A percentile compares a stretch with the other conserved stretches of the same genome.
phyloP scores from a whole-genome alignment of 2,888 invertebrate genomes.

The Drosophila ustulata region DNA sequence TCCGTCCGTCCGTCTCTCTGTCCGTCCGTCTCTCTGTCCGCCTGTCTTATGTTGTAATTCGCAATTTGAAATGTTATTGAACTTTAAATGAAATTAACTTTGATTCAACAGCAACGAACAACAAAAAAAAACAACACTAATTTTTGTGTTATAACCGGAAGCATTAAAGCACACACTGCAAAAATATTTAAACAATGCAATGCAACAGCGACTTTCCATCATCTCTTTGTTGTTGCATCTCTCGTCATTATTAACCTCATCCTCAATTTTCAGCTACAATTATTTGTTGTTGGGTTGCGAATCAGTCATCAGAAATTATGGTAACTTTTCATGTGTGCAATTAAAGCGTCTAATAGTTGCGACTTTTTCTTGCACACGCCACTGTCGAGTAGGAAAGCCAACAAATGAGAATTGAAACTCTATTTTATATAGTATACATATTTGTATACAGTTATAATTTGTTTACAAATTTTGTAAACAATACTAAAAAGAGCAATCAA shows the following conservation, averaged over 20 bases:
- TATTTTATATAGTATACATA: neutral
- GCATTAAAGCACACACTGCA: conserved; percentile 40
- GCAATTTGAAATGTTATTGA: conserved; percentile 82
- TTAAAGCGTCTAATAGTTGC: conserved; percentile 23
- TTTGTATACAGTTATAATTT: no score
- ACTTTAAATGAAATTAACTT: conserved; percentile 76
- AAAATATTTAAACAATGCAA: conserved; percentile 65
- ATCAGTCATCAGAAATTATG: conserved; percentile 19
- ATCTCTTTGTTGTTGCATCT: conserved; percentile 30
- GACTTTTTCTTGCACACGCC: neutral
- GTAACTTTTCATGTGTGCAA: conserved; percentile 20
- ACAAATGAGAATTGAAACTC: conserved; percentile 5
- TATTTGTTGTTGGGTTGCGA: conserved; percentile 25
- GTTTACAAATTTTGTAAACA: no score
- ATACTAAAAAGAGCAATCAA: no score
- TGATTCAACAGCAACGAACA: conserved; percentile 50
- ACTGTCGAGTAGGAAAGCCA: neutral
- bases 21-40: conserved; percentile 16
- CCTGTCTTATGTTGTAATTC: conserved; percentile 64
- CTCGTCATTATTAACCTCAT: conserved; percentile 29
- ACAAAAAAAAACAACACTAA: conserved; percentile 21
- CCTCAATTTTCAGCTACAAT: conserved; percentile 8
- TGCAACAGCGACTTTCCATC: conserved; percentile 64
- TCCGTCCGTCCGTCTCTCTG: neutral
- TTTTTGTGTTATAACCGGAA: conserved; percentile 63